Base-by-base conservation (phyloP, 92 coral and sea anemone species). In the Siderastrea siderea region DNA sequence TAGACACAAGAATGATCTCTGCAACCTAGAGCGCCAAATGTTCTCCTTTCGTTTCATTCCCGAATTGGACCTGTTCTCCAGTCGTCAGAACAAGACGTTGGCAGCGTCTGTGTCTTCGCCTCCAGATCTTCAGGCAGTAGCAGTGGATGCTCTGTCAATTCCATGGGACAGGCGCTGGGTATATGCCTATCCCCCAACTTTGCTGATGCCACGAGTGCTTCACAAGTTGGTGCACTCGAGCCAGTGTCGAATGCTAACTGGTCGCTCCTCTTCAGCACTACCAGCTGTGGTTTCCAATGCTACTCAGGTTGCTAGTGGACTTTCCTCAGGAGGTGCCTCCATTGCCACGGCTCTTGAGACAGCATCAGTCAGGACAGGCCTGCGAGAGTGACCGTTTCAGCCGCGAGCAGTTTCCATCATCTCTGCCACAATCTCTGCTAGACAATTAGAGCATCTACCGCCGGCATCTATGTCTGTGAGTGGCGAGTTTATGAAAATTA, bases 201-300 rank as follows among this genome's bases (percentile, higher is more conserved):
- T 79, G 14, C 46, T 77, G 62, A 86, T 77, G 54, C 77, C 51
- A 15, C 65, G 47, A 47, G 76, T 66, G 62, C 75, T 76, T 70
- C 83, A 77, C 90, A 86, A 64, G 67, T 72, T 69, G 55, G 63
- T 77, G 64, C 74, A 74, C 49, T 74, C 63, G n/a, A 11, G 45
- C 49, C 71, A 78, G 71, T 86, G 84, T 68, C 26, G 84, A 58
- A 68, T 86, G 84, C 84, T 79, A 26, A 11, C 90, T 78, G n/a
- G 74, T 79, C 43, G 80, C 86, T 11, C 86, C 80, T 0, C 61
- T 79, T 47, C 72, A 72, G 86, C 74, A 46, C 43, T 67, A 52
- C 77, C 89, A 77, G 84, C 83, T 45, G 51, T 86, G 84, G 84
- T 43, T 77, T 15, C 89, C 84, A 57, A 78, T 71, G 60, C 79